These are phyloP conservation scores for Phthorimaea operculella DNA, from an alignment of 1,140 invertebrate genomes.

Conservation along the genomic window DNA sequence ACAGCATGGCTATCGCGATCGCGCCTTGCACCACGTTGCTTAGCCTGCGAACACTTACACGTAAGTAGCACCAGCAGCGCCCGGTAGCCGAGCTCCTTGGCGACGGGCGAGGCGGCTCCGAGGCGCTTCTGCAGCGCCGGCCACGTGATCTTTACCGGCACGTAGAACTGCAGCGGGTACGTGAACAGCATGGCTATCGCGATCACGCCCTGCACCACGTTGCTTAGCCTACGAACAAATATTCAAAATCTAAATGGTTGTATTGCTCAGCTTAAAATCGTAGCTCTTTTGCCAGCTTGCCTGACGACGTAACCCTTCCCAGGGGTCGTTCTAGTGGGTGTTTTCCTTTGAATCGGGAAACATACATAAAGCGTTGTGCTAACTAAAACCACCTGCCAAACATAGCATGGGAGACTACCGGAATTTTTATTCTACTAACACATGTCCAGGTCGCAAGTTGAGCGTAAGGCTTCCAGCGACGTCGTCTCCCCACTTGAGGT, in stretches of 20 bases:
- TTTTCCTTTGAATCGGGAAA: no score
- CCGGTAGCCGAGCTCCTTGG: constrained; percentile 40
- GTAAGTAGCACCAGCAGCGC: constrained; percentile 41
- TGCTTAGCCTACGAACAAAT: constrained; percentile 31
- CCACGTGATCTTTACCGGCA: constrained; percentile 83
- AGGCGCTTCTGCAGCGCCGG: constrained; percentile 67
- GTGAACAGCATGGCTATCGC: constrained; percentile 88
- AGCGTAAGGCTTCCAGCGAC: constrained; percentile 79
- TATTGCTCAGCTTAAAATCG: no score
- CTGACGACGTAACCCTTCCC: no score
- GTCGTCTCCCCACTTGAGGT: constrained; percentile 81
- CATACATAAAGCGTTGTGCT: no score
- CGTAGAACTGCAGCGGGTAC: constrained; percentile 92
- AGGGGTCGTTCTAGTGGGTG: no score
- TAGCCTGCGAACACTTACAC: constrained; percentile 32
- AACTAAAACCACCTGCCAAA: no score
- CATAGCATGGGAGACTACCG: no score
- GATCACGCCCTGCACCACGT: constrained; percentile 71
- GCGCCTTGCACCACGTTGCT: constrained; percentile 34
- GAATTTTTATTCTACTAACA: constrained; percentile 64
- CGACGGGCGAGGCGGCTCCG: constrained; percentile 26
- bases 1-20: constrained; percentile 71
- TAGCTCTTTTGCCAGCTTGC: no score
- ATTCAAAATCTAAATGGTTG: background rate
- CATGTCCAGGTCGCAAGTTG: constrained; percentile 70